Evolutionary conservation across 1,140 invertebrate species (phyloP).

Genomic region (Aplysia californica): DNA sequence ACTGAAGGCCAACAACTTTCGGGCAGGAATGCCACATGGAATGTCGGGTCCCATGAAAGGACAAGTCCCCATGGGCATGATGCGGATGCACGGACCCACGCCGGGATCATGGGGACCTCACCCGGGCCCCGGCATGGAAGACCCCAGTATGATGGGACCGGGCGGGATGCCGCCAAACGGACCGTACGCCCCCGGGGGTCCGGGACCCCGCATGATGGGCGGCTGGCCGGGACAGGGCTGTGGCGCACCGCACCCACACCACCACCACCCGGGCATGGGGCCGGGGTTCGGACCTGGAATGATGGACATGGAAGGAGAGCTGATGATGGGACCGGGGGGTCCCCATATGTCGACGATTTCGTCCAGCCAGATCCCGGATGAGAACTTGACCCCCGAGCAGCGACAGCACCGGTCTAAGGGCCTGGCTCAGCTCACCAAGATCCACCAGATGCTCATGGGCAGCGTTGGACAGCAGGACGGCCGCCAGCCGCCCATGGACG

Average conservation of each 20-base stretch:
- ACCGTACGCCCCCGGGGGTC: slow-evolving; percentile 28
- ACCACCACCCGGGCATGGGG: slow-evolving; percentile 43
- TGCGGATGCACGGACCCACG: slow-evolving; percentile 25
- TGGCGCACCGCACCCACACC: slow-evolving; percentile 27
- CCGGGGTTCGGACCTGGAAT: slow-evolving; percentile 40
- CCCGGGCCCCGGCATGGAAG: not conserved
- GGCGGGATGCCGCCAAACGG: slow-evolving; percentile 32
- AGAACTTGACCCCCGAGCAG: slow-evolving; percentile 96
- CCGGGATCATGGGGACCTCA: slow-evolving; percentile 23
- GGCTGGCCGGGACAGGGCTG: slow-evolving; percentile 14
- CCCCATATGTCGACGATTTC: slow-evolving; percentile 51
- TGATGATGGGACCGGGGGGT: slow-evolving; percentile 48
- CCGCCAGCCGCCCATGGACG: slow-evolving; percentile 16
- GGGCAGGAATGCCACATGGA: not conserved
- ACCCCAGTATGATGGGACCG: slow-evolving; percentile 31
- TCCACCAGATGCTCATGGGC: slow-evolving; percentile 30
- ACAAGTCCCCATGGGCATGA: slow-evolving; percentile 22
- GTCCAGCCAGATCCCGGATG: slow-evolving; percentile 78
- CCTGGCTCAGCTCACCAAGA: slow-evolving; percentile 25
- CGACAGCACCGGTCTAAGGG: slow-evolving; percentile 71
- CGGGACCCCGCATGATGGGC: slow-evolving; percentile 8
- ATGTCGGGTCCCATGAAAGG: slow-evolving; percentile 5
- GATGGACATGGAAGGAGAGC: slow-evolving; percentile 49
- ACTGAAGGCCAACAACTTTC: slow-evolving; percentile 21
- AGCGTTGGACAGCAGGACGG: slow-evolving; percentile 4